These are phyloP conservation scores for Gryllus longicercus DNA, from an alignment of 2,888 invertebrate species.

Conservation along the genomic window DNA sequence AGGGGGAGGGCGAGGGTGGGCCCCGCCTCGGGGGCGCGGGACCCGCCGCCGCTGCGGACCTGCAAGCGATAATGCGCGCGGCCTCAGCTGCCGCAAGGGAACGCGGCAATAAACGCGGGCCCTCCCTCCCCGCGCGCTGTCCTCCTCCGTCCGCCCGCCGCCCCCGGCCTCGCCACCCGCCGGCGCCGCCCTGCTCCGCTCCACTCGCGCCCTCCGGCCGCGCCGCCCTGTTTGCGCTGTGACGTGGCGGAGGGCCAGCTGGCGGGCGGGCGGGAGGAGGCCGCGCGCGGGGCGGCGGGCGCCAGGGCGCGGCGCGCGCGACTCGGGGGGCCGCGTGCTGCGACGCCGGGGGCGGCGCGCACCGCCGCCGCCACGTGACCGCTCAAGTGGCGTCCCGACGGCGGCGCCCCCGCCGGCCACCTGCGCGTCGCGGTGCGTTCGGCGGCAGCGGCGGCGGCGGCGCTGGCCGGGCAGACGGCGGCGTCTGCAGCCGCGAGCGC, in stretches of 20 bases:
- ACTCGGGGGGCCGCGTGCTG: background rate
- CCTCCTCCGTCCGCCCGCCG: background rate
- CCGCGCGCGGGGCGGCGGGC: background rate
- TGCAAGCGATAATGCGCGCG: background rate
- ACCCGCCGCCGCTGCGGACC: background rate
- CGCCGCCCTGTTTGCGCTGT: background rate
- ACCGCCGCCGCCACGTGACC: background rate
- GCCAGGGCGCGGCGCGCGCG: background rate
- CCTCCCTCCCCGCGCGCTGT: background rate
- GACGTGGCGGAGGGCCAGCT: conserved; percentile 2
- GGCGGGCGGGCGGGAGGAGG: background rate
- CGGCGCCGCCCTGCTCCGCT: background rate
- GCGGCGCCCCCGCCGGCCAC: background rate
- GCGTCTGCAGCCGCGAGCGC: background rate
- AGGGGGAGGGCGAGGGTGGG: background rate
- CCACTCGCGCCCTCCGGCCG: background rate
- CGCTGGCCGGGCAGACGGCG: background rate
- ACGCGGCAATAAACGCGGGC: background rate
- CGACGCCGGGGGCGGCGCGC: background rate
- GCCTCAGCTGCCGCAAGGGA: conserved; percentile 8
- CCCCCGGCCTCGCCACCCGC: background rate
- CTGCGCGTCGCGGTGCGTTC: background rate
- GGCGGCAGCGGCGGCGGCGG: background rate
- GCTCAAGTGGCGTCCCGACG: background rate
- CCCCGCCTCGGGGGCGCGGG: background rate